These are phyloP conservation scores for Glyptemys insculpta DNA, from an alignment of 2,797 vertebrate species.

Conservation along the genomic window DNA sequence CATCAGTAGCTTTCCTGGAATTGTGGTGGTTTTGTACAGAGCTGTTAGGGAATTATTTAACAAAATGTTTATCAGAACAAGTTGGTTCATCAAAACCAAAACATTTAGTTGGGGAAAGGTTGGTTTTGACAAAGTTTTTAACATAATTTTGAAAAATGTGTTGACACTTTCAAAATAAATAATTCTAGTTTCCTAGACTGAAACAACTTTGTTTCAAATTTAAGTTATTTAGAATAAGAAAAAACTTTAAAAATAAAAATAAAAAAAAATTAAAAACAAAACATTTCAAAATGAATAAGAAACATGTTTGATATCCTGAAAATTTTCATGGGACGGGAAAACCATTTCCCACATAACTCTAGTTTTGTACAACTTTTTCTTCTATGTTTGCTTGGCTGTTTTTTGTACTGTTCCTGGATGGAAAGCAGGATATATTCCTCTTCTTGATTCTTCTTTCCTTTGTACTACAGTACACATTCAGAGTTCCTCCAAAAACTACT, in stretches of 20 bases:
- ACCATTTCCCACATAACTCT: neutral
- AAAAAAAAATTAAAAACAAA: neutral
- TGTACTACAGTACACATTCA: neutral
- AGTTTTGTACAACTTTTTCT: neutral
- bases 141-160: neutral
- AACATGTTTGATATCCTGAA: neutral
- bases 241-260: neutral
- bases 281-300: neutral
- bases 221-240: neutral
- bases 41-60: neutral
- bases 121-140: neutral
- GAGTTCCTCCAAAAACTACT: neutral
- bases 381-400: neutral
- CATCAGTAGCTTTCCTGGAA: neutral
- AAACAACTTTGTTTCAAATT: neutral
- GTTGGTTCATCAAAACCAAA: neutral
- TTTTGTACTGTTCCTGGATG: neutral
- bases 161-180: neutral
- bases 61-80: neutral
- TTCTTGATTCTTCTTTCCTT: neutral
- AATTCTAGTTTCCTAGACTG: neutral
- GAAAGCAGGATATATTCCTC: neutral
- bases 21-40: neutral
- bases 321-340: neutral
- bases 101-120: neutral